Evolutionary conservation across 2,113 vertebrate genomes (phyloP).

Genomic region (Delphinapterus leucas): DNA sequence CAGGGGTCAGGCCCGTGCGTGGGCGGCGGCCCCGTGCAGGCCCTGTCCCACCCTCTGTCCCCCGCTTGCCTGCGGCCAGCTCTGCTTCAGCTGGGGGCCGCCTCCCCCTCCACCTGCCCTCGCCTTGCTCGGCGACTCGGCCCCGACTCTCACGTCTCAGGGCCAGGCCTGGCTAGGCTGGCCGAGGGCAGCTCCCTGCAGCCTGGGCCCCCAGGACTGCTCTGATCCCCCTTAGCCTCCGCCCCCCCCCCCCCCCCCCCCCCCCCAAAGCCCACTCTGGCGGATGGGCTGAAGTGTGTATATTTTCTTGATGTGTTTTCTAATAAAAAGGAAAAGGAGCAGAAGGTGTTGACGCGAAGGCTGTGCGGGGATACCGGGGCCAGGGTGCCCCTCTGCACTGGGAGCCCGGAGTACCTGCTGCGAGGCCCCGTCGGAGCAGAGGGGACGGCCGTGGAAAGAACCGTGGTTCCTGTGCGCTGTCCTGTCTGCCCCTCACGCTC

Average conservation of each 20-base stretch:
- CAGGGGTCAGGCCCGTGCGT: not conserved
- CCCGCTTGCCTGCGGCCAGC: not conserved
- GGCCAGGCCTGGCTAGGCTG: not conserved
- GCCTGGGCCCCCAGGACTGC: not conserved
- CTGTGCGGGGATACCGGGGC: too few species aligned
- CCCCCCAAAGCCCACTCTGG: not conserved
- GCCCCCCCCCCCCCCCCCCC: too few species aligned
- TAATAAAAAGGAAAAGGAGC: slow-evolving; percentile 65
- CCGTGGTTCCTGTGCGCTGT: not conserved
- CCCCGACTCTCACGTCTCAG: not conserved
- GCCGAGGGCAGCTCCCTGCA: not conserved
- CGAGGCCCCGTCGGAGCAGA: not conserved
- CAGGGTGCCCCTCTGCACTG: too few species aligned
- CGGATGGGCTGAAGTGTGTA: slow-evolving; percentile 3
- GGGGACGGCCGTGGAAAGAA: not conserved
- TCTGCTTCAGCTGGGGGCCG: not conserved
- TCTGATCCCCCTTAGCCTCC: not conserved
- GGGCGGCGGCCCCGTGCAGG: not conserved
- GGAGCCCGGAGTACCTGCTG: not conserved
- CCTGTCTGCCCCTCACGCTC: not conserved
- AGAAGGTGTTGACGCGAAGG: not conserved
- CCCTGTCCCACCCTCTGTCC: not conserved
- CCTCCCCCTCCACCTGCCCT: not conserved
- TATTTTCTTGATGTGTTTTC: slow-evolving; percentile 74
- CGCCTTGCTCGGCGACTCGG: rapidly evolving